phyloP scores from a whole-genome alignment of 2,113 vertebrate species.

The Crocuta crocuta region DNA sequence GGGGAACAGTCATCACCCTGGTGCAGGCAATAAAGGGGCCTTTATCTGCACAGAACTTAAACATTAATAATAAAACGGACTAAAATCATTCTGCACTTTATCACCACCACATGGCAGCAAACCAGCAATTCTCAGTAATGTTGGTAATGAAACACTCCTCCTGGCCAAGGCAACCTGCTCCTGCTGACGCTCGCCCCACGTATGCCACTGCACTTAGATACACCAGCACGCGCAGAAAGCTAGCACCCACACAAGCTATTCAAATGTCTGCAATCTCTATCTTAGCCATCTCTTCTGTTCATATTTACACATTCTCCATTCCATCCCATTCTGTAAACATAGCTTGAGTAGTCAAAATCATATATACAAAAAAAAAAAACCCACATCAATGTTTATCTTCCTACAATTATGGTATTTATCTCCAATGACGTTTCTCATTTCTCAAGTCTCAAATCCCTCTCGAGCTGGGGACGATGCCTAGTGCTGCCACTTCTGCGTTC shows the following conservation, averaged over 20 bases:
- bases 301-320: background rate
- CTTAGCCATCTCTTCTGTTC: background rate
- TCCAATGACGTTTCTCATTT: constrained; percentile 59
- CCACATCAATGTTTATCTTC: background rate
- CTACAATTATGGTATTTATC: background rate
- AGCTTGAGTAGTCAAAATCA: background rate
- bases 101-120: background rate
- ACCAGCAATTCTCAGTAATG: background rate
- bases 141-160: background rate
- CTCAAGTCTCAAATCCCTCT: constrained; percentile 63
- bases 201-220: too few relatives aligned
- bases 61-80: background rate
- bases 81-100: background rate
- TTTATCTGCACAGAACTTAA: background rate
- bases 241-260: background rate
- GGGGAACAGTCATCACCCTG: background rate
- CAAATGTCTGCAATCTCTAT: background rate
- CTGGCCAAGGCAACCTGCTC: background rate
- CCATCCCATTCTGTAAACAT: background rate
- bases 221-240: background rate
- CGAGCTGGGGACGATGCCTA: background rate
- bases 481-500: fast-evolving
- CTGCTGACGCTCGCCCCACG: background rate
- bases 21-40: background rate
- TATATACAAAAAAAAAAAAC: background rate